A percentile compares a stretch with the other conserved stretches of the same genome.
These are phyloP conservation scores for Platysteira castanea DNA, from an alignment of 2,113 vertebrate species.

Conservation along the genomic window DNA sequence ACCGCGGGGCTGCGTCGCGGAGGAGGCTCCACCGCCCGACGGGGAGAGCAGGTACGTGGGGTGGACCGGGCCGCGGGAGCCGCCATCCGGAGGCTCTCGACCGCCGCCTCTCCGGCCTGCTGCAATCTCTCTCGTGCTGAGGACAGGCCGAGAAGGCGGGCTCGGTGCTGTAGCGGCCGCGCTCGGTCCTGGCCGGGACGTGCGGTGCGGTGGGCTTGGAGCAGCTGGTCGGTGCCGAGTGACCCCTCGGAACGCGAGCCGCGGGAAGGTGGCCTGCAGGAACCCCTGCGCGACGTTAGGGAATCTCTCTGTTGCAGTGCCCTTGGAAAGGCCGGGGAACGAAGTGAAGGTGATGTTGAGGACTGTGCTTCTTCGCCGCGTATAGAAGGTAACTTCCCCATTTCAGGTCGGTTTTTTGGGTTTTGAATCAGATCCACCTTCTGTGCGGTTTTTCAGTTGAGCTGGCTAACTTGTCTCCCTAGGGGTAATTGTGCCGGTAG, in stretches of 20 bases:
- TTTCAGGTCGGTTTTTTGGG: neutral
- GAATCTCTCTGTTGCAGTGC: slow-evolving; percentile 25
- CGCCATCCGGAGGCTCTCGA: neutral
- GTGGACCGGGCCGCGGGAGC: neutral
- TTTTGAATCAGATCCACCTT: neutral
- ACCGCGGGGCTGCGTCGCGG: slow-evolving; percentile 26
- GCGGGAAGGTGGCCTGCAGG: neutral
- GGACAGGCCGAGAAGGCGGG: neutral
- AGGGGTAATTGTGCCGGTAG: accelerated
- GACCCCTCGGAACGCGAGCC: neutral
- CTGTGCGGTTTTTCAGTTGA: neutral
- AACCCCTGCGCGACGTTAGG: accelerated
- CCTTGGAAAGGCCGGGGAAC: neutral
- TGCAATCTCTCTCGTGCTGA: too few relatives aligned
- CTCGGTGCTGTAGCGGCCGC: neutral
- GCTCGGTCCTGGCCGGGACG: neutral
- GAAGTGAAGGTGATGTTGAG: neutral
- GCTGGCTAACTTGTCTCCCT: neutral
- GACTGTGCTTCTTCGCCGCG: neutral
- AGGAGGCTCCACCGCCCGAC: slow-evolving; percentile 33
- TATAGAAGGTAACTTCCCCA: slow-evolving; percentile 64
- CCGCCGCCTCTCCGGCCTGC: neutral
- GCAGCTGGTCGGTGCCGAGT: neutral
- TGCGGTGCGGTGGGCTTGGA: neutral
- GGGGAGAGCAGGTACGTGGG: slow-evolving; percentile 61